Evolutionary conservation across 2,888 invertebrate species (phyloP).

Genomic region (Halocaridina rubra): DNA sequence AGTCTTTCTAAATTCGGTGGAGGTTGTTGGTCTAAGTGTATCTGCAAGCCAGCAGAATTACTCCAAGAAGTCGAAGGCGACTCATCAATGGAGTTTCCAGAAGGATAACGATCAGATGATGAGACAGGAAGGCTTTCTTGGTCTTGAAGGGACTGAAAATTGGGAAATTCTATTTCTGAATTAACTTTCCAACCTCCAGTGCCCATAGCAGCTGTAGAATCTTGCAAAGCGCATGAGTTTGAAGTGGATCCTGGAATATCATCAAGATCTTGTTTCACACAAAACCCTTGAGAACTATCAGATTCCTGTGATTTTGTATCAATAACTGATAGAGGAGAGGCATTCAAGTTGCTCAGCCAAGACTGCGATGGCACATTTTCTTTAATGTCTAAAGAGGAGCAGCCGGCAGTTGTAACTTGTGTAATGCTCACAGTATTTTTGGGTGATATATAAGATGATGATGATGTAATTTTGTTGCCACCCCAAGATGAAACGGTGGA

Average conservation of each 20-base stretch:
- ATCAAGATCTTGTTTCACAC: constrained; percentile 9
- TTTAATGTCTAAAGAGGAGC: constrained; percentile 18
- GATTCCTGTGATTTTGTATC: not conserved
- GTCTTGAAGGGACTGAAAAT: constrained; percentile 33
- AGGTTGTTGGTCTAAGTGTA: constrained; percentile 20
- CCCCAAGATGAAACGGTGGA: constrained; percentile 26
- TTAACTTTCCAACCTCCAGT: constrained; percentile 22
- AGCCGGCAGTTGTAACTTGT: constrained; percentile 20
- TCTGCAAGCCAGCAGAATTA: not conserved
- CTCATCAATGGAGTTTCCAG: constrained; percentile 4
- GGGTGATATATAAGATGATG: not conserved
- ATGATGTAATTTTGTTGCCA: constrained; percentile 12
- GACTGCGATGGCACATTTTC: constrained; percentile 31
- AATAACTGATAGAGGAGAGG: constrained; percentile 12
- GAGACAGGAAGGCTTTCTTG: constrained; percentile 23
- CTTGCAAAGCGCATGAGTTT: constrained; percentile 24
- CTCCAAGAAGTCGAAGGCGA: not conserved
- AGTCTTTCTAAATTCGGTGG: constrained; percentile 31
- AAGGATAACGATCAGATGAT: constrained; percentile 26
- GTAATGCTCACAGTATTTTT: constrained; percentile 7
- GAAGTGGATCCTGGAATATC: constrained; percentile 28
- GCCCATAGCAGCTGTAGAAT: not conserved
- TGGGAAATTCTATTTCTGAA: constrained; percentile 32
- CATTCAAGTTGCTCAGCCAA: constrained; percentile 6
- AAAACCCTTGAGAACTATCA: not conserved